Conservation (phyloP, 1,140 invertebrate species). For the Sycophila sp. region DNA sequence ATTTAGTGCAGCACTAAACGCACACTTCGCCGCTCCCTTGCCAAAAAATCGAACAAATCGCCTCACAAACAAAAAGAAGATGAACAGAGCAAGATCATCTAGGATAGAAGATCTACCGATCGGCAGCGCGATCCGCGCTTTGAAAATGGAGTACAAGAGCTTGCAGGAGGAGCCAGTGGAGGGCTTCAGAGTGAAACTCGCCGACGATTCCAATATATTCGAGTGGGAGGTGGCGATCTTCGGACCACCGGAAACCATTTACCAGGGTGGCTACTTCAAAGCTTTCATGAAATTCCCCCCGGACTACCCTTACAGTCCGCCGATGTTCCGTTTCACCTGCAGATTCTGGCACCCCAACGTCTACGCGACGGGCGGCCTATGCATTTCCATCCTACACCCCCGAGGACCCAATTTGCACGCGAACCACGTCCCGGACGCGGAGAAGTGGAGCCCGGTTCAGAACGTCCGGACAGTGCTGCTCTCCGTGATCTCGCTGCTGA, state of each 20-base stretch:
- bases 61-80: too few species aligned
- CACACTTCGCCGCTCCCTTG: too few species aligned
- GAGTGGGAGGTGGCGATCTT: slow-evolving; percentile 99
- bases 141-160: slow-evolving; percentile 96
- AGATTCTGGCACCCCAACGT: slow-evolving; percentile 99
- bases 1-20: too few species aligned
- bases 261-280: slow-evolving; percentile 99
- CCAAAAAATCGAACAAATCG: too few species aligned
- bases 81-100: too few species aligned
- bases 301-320: slow-evolving; percentile 98
- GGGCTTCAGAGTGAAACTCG: slow-evolving; percentile 95
- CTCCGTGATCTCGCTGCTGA: slow-evolving; percentile 98
- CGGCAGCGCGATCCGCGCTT: slow-evolving; percentile 90
- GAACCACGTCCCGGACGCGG: too few species aligned
- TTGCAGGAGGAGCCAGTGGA: slow-evolving; percentile 98
- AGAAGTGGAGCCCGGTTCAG: slow-evolving; percentile 99
- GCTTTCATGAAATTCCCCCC: slow-evolving; percentile 96
- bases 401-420: slow-evolving; percentile 96
- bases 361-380: slow-evolving; percentile 99
- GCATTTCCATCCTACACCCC: slow-evolving; percentile 99
- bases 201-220: slow-evolving; percentile 98
- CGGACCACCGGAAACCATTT: slow-evolving; percentile 97
- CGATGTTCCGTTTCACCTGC: slow-evolving; percentile 94
- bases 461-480: slow-evolving; percentile 97
- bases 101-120: too few species aligned